Evolutionary conservation across 1,140 invertebrate species (phyloP), one percentile per base, ranked within the genome.

Genomic region (Trichonephila clavipes): DNA sequence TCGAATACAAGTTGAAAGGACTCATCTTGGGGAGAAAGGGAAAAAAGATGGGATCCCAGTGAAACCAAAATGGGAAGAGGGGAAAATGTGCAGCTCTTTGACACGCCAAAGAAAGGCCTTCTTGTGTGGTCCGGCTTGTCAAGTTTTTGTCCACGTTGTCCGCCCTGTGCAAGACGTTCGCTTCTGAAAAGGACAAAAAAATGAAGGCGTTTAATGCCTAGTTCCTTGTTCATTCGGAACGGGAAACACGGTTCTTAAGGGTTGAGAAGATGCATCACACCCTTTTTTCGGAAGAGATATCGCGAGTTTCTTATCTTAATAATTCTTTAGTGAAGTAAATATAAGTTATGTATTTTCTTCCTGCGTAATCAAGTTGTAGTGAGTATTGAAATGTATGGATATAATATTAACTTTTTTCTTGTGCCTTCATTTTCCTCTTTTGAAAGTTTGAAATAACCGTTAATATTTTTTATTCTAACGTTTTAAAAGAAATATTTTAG

Each of bases 91-190:
- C 44, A 64, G 28, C 89, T n/a, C 40, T 82, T 90, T 82, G 77
- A 90, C 77, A 90, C 72, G 24, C 51, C 14, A 62, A 77, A 72
- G 34, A 64, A 89, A 90, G 58, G 40, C 66, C 89, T 34, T 58
- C 89, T 90, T 90, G 89, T 90, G 89, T 90, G 89, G 89, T 90
- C 88, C 83, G 24, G 28, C 62, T 44, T 88, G 28, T 62, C 59
- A 64, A 88, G 59, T 40, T 24, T 88, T 62, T 88, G 86, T 88
- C 86, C 51, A 62, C 24, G n/a, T 72, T 89, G 87, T 89, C 62
- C 34, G 34, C 72, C 72, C 28, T 77, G 12, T 34, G 14, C 34
- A 2, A 69, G 66, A n/a, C 24, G n/a, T 16, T 21, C 58, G 21
- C 21, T 85, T n/a, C 83, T 59, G n/a, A 51, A 85, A 85, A 14